phyloP scores from a whole-genome alignment of 2,113 vertebrate genomes.

The Trinectes maculatus region DNA sequence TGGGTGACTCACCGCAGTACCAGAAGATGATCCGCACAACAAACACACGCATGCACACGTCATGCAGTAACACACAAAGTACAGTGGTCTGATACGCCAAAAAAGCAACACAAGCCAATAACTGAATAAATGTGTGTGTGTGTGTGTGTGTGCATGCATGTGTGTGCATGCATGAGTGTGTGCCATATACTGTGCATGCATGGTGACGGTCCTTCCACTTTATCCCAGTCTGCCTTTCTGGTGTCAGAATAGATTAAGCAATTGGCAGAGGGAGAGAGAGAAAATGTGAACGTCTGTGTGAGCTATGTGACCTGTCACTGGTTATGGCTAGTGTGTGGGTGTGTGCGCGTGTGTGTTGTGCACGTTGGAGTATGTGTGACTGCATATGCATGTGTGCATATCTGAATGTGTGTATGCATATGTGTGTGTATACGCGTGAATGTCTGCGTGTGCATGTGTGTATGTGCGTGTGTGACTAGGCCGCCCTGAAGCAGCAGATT shows the following conservation, averaged over 20 bases:
- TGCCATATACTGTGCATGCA: slow-evolving; percentile 5
- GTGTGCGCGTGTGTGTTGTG: slow-evolving; percentile 18
- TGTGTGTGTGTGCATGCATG: background rate
- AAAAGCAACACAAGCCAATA: background rate
- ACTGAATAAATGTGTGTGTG: slow-evolving; percentile 4
- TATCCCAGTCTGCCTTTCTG: slow-evolving; percentile 47
- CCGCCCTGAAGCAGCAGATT: slow-evolving; percentile 94
- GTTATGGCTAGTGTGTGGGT: slow-evolving; percentile 35
- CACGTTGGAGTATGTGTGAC: slow-evolving; percentile 16
- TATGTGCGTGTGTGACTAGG: slow-evolving; percentile 83
- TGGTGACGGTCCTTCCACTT: slow-evolving; percentile 75
- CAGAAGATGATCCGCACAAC: slow-evolving; percentile 44
- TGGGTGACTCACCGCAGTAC: slow-evolving; percentile 50
- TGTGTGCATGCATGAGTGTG: slow-evolving; percentile 8
- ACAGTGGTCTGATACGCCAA: background rate
- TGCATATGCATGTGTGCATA: slow-evolving; percentile 30
- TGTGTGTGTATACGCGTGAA: slow-evolving; percentile 11
- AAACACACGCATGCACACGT: slow-evolving; percentile 24
- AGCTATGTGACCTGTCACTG: slow-evolving; percentile 67
- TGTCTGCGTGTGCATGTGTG: slow-evolving; percentile 51
- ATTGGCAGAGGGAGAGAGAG: slow-evolving; percentile 32
- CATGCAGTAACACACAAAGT: background rate
- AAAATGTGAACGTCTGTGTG: slow-evolving; percentile 36
- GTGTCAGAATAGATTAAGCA: slow-evolving; percentile 86
- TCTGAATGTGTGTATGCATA: slow-evolving; percentile 15